Conservation (phyloP, 2,888 invertebrate species). For the Eugnorisma glareosa region DNA sequence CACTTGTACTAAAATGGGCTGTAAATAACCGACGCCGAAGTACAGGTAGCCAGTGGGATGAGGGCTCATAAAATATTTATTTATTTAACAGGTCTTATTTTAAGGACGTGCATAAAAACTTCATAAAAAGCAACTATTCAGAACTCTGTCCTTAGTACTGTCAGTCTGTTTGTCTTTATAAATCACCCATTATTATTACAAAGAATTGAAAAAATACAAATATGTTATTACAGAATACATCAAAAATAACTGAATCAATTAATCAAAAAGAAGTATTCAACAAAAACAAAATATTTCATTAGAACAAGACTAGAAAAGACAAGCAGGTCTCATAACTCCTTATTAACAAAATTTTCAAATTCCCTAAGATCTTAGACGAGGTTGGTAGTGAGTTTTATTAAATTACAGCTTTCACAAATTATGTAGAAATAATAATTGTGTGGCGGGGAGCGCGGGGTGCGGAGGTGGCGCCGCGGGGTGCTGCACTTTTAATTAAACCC, state of each 20-base stretch:
- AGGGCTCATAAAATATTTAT: conserved; percentile 44
- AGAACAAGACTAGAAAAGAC: conserved; percentile 14
- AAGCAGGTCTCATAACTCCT: conserved; percentile 55
- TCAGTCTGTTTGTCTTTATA: background rate
- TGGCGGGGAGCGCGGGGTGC: conserved; percentile 74
- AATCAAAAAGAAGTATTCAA: background rate
- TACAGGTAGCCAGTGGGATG: conserved; percentile 50
- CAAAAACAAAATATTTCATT: conserved; percentile 16
- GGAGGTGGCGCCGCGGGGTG: conserved; percentile 83
- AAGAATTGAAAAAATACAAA: no score
- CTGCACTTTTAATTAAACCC: conserved; percentile 90
- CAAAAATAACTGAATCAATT: background rate
- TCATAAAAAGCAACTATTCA: background rate
- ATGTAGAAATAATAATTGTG: conserved; percentile 87
- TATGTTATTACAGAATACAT: background rate
- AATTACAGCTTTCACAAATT: conserved; percentile 89
- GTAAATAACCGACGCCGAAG: conserved; percentile 43
- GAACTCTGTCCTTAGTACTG: background rate
- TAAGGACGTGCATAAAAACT: conserved; percentile 10
- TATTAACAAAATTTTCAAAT: conserved; percentile 68
- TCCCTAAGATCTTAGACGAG: conserved; percentile 66
- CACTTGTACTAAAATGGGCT: conserved; percentile 53
- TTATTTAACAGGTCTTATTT: conserved; percentile 29
- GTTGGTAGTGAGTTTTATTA: conserved; percentile 82
- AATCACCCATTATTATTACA: no score